Evolutionary conservation across 2,113 vertebrate genomes (phyloP), one percentile per base, ranked within the genome.

Genomic region (Xiphophorus maculatus): DNA sequence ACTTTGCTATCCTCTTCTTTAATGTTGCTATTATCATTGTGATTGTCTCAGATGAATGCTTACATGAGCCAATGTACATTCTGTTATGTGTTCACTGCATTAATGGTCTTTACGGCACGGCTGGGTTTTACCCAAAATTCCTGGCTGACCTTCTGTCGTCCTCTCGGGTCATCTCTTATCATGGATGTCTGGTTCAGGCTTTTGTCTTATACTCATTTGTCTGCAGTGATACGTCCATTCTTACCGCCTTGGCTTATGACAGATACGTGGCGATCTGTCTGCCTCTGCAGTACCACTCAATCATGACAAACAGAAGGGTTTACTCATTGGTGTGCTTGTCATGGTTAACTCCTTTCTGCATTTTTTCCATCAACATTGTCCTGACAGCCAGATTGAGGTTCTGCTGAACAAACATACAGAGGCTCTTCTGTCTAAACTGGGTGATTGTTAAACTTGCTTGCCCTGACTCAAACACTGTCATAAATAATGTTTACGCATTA

Each of bases 401-500:
- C 60, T 77, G 67, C 32, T 10, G 32, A 15, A 54, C 32, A 51
- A 33, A 64, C 25, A 64, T 77, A 10, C 74, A 51, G 25, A 77
- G 67, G n/a, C 74, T 77, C 19, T 54, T 37, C 54, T 77, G 67
- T 54, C 58, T 77, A 17, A 77, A 77, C 33, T 77, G 75, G 75
- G 19, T 70, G 11, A 70, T 77, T 37, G 66, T 64, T 35, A 70
- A 64, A 54, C 67, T 70, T 17, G 67, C 74, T 4, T 77, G 74
- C 12, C 42, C 74, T 14, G 74, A 40, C 22, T 48, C 10, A 9
- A 28, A 69, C 66, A 69, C 66, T 22, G 11, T 48, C 14, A 33
- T 69, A 17, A 76, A 69, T 60, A 13, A 44, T 37, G 32, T 9
- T 12, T 77, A 48, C 37, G 74, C 74, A 22, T 60, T 69, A 30